Percentiles rank a stretch among this genome's conserved stretches.
Conservation (phyloP, 2,888 invertebrate genomes). For the Labia minor region DNA sequence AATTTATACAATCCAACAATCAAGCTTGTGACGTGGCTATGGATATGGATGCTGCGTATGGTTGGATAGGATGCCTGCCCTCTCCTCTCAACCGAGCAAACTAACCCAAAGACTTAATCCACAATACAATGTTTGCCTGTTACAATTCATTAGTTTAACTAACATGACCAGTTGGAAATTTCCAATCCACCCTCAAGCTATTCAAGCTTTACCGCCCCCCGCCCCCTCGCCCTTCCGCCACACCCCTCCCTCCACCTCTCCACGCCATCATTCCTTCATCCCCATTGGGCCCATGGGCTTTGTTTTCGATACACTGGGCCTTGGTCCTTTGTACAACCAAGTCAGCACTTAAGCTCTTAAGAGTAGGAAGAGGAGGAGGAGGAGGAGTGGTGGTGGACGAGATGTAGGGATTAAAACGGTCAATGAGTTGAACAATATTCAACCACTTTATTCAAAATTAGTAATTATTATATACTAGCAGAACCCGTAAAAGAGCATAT, state of each 20-base stretch:
- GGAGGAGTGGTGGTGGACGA: too few species aligned
- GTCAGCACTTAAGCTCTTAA: neutral
- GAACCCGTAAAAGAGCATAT: too few species aligned
- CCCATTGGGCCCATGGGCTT: neutral
- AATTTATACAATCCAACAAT: neutral
- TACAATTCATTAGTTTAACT: constrained; percentile 13
- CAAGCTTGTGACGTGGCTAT: neutral
- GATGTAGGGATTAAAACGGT: too few species aligned
- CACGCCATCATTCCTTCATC: neutral
- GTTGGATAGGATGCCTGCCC: too few species aligned
- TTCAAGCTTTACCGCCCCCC: neutral
- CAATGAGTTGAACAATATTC: too few species aligned
- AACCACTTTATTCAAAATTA: too few species aligned
- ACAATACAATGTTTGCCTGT: neutral
- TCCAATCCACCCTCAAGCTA: neutral
- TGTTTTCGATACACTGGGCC: neutral
- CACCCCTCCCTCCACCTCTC: neutral
- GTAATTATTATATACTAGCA: too few species aligned
- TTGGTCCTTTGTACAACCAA: neutral
- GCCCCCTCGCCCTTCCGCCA: too few species aligned
- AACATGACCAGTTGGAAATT: neutral
- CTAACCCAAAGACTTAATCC: neutral
- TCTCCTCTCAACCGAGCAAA: neutral
- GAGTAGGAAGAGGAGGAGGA: too few species aligned
- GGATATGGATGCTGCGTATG: too few species aligned